Evolutionary conservation across 2,113 vertebrate species (phyloP).

Genomic region (Meriones unguiculatus): DNA sequence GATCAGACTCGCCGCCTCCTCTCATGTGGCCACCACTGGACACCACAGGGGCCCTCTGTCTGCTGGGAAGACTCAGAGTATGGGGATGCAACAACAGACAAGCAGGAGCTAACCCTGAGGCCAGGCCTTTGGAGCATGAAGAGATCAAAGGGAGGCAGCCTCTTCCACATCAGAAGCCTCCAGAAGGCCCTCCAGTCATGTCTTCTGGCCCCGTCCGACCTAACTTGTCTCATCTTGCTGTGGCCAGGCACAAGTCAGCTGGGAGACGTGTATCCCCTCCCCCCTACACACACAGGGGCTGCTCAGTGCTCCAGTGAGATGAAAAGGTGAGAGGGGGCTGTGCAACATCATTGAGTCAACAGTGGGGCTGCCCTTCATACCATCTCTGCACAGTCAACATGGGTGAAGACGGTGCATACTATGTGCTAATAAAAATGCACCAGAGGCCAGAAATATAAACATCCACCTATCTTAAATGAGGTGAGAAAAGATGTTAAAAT

Average conservation of each 20-base stretch:
- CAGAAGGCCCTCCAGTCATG: not conserved
- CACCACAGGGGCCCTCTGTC: too few relatives aligned
- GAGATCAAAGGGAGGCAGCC: not conserved
- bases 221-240: not conserved
- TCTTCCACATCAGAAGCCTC: not conserved
- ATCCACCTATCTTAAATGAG: not conserved
- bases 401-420: accelerated
- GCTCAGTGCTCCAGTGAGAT: not conserved
- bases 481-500: not conserved
- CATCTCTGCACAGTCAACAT: accelerated
- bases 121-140: not conserved
- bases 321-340: not conserved
- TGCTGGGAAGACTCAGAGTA: accelerated
- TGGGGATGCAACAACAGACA: not conserved
- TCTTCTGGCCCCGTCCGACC: not conserved
- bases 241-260: not conserved
- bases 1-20: not conserved
- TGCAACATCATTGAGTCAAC: too few relatives aligned
- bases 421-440: accelerated
- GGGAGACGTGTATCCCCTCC: accelerated
- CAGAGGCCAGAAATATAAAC: not conserved
- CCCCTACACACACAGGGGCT: accelerated
- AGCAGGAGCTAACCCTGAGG: not conserved
- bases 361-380: accelerated
- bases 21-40: accelerated